These are phyloP conservation scores for Scopus umbretta DNA, from an alignment of 2,113 vertebrate genomes.

Conservation along the genomic window DNA sequence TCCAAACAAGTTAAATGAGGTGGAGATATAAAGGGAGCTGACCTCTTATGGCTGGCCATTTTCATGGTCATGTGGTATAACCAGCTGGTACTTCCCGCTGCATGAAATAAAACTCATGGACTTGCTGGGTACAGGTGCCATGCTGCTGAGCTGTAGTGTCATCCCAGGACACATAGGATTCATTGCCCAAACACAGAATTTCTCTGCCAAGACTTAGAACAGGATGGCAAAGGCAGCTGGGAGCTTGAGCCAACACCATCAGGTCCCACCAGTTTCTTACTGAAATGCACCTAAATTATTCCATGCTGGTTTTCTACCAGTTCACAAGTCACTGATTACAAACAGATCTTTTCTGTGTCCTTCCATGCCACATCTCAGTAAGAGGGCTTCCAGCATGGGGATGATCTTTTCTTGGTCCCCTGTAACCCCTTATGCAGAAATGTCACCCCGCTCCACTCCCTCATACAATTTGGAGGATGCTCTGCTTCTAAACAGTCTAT, in stretches of 20 bases:
- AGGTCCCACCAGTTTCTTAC: not conserved
- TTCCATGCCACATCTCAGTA: not conserved
- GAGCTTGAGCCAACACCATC: not conserved
- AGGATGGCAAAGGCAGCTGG: not conserved
- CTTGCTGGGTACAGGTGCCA: not conserved
- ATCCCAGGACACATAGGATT: not conserved
- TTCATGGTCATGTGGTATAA: not conserved
- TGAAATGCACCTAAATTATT: not conserved
- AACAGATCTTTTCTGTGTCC: not conserved
- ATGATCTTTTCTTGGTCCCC: not conserved
- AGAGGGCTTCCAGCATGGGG: not conserved
- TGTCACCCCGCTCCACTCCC: fast-evolving
- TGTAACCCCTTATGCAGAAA: not conserved
- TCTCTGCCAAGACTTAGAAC: not conserved
- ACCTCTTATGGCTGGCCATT: not conserved
- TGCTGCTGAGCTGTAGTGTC: not conserved
- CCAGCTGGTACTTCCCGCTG: not conserved
- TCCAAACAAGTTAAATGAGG: not conserved
- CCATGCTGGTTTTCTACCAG: not conserved
- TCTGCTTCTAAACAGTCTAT: not conserved
- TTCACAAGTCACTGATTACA: not conserved
- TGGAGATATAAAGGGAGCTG: not conserved
- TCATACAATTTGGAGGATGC: not conserved
- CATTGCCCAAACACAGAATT: not conserved
- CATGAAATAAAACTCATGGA: not conserved